Percentiles rank a stretch among this genome's conserved stretches.
Conservation (phyloP, 2,113 vertebrate species). For the Lepus americanus region DNA sequence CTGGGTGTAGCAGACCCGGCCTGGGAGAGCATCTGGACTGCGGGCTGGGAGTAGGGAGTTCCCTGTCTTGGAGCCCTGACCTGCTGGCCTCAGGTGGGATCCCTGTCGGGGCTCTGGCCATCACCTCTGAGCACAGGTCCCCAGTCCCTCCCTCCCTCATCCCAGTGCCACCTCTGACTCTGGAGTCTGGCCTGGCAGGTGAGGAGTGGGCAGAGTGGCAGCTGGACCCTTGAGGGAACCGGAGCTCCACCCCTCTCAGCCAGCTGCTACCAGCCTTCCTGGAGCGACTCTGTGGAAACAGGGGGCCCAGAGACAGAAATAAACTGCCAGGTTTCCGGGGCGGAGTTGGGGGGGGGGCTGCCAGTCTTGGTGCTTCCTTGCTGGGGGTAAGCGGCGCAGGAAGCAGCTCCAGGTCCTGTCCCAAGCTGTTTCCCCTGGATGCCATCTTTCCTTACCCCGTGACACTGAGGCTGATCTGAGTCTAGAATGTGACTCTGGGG, state of each 20-base stretch:
- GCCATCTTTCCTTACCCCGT: constrained; percentile 12
- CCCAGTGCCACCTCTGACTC: constrained; percentile 69
- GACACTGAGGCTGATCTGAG: neutral
- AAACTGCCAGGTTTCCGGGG: constrained; percentile 83
- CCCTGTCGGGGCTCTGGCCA: neutral
- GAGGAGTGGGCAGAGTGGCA: constrained; percentile 71
- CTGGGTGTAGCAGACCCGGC: constrained; percentile 36
- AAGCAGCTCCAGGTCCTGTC: constrained; percentile 65
- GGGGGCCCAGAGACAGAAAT: constrained; percentile 84
- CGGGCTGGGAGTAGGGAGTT: neutral
- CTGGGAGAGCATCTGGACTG: constrained; percentile 55
- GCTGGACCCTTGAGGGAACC: constrained; percentile 80
- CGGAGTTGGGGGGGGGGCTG: constrained; percentile 73
- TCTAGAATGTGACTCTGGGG: constrained; percentile 36
- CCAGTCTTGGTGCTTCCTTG: constrained; percentile 79
- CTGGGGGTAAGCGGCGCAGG: constrained; percentile 58
- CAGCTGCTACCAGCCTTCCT: constrained; percentile 85
- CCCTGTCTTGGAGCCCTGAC: neutral
- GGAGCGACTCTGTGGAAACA: constrained; percentile 83
- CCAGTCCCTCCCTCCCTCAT: neutral
- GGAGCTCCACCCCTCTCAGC: constrained; percentile 75
- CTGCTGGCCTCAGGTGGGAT: neutral
- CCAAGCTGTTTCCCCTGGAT: constrained; percentile 37
- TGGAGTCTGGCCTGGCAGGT: constrained; percentile 71
- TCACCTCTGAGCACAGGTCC: constrained; percentile 5